These are phyloP conservation scores for Anomalospiza imberbis DNA, from an alignment of 2,797 vertebrate species.

Conservation along the genomic window DNA sequence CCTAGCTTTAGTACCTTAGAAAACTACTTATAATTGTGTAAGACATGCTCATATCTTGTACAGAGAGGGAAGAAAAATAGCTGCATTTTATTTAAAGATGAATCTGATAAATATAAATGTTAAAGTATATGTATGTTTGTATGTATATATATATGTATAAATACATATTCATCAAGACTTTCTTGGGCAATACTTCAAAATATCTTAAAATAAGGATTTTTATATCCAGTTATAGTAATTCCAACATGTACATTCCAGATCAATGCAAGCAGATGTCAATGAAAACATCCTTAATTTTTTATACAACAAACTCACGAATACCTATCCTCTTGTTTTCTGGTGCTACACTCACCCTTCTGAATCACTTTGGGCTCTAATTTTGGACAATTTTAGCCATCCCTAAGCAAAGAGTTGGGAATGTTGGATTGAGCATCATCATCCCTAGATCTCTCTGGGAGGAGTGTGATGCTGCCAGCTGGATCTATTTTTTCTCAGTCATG, in stretches of 20 bases:
- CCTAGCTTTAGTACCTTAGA: background rate
- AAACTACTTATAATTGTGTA: background rate
- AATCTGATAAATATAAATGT: background rate
- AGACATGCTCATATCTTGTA: background rate
- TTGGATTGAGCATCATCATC: rapidly evolving
- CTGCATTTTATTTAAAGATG: background rate
- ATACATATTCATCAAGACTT: background rate
- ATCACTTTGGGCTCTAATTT: rapidly evolving
- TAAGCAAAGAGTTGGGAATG: background rate
- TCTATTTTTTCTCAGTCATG: background rate
- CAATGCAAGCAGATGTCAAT: background rate
- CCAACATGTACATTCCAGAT: background rate
- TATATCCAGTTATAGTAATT: background rate
- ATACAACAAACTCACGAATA: background rate
- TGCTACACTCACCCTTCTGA: background rate
- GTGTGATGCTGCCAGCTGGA: rapidly evolving
- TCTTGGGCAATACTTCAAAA: background rate
- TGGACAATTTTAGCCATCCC: background rate
- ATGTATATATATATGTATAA: background rate
- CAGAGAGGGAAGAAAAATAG: background rate
- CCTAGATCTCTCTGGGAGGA: background rate
- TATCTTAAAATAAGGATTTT: background rate
- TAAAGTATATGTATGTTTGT: background rate
- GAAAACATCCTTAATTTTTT: background rate
- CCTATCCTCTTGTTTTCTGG: background rate